Base-by-base conservation (phyloP, 2,113 vertebrate species). In the Carollia perspicillata region DNA sequence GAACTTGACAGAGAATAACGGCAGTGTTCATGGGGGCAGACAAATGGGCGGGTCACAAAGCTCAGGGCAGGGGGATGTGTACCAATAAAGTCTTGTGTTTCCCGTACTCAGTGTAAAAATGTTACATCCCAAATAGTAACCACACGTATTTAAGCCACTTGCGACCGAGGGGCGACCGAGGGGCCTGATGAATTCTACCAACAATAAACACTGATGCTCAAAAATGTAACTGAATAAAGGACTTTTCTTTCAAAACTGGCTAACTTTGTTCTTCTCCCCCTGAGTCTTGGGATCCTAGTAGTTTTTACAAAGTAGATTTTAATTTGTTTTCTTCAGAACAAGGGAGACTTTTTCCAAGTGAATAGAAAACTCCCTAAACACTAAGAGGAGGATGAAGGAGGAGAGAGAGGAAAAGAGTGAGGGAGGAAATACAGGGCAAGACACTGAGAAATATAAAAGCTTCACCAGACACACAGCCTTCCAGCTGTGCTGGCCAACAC, bases 271-370 rank as follows among this genome's bases (percentile, higher is more conserved):
- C 68, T 75, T 60, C 68, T 75, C 85, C 23, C 0, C 12, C 78
- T 87, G 80, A 87, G 81, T 96, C 94, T 96, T 89, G 71, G 18
- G 75, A 90, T 71, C 78, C 78, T 0, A 0, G 84, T 42, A 95
- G 89, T 84, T 95, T 95, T 96, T 95, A n/a, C 79, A 69, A 96
- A 97, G 94, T 89, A 97, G 49, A 60, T 83, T 96, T 90, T 97
- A 91, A 93, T 95, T 97, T 80, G 28, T 84, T 96, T 94, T 84
- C 60, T 77, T 96, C 81, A 58, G n/a, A 85, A 94, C 20, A 3
- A 90, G 13, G 60, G 23, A 86, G 26, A 77, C 37, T 35, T 51
- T 51, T 47, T 14, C 66, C 23, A 95, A 94, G 79, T 88, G 63
- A 83, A 84, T 4, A 89, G 28, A 92, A 93, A 93, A 95, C 33